phyloP scores from a whole-genome alignment of 2,888 invertebrate species.

The Melieria omissa region DNA sequence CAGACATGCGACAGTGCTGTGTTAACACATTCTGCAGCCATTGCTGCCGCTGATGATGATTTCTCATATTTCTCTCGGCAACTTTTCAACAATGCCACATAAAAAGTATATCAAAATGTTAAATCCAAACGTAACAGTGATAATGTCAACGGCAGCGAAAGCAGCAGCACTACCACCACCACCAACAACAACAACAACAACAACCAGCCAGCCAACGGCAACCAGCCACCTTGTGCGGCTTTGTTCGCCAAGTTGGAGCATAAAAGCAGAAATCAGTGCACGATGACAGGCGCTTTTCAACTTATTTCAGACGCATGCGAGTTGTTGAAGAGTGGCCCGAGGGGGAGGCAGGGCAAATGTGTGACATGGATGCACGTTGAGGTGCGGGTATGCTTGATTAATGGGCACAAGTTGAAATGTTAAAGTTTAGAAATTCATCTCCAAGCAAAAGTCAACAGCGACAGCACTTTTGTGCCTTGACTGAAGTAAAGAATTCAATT shows the following conservation, averaged over 20 bases:
- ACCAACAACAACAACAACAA: background rate
- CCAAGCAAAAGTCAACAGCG: slow-evolving; percentile 28
- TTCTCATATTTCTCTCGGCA: slow-evolving; percentile 19
- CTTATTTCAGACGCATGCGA: slow-evolving; percentile 5
- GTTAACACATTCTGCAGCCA: no score
- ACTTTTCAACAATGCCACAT: slow-evolving; percentile 27
- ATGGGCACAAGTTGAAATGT: slow-evolving; percentile 31
- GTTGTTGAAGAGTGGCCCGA: background rate
- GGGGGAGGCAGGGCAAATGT: background rate
- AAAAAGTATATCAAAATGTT: slow-evolving; percentile 28
- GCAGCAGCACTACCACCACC: slow-evolving; percentile 9
- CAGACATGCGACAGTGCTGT: no score
- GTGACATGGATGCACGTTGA: background rate
- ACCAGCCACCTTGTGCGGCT: slow-evolving; percentile 17
- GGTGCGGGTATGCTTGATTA: slow-evolving; percentile 25
- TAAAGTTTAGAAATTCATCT: slow-evolving; percentile 31
- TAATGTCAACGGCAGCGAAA: slow-evolving; percentile 22
- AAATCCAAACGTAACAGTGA: slow-evolving; percentile 19
- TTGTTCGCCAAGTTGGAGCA: background rate
- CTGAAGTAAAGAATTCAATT: no score
- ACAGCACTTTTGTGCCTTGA: background rate
- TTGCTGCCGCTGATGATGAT: slow-evolving; percentile 3
- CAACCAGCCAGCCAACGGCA: background rate
- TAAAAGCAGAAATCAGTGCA: slow-evolving; percentile 10
- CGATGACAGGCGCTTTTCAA: slow-evolving; percentile 31